Evolutionary conservation across 2,888 invertebrate genomes (phyloP), one percentile per base, ranked within the genome.

Genomic region (Polyploca ridens): DNA sequence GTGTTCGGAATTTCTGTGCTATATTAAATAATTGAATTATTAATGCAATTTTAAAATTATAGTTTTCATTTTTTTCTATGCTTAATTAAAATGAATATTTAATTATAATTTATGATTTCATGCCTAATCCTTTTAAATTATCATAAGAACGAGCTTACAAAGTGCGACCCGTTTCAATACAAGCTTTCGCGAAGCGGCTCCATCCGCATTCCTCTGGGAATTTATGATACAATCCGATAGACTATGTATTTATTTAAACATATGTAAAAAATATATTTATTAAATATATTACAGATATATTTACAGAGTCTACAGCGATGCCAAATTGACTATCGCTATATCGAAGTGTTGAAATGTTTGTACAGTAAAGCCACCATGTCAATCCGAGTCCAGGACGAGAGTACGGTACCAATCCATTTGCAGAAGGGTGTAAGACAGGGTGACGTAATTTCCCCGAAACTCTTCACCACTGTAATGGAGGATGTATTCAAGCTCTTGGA

Each of bases 51-150:
- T 19, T n/a, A 19, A 7, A 54, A 54, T 54, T 54, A 54, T 54
- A 54, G 16, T 19, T 49, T n/a, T 2, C 16, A 16, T 54, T 54
- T 19, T 10, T 54, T 54, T 54, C 10, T 10, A 19, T 54, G 3
- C 8, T 10, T 54, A 16, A 54, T 54, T 54, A 54, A 54, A 19
- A 54, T 54, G n/a, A 54, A 54, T n/a, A 54, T 54, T 54, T 54
- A 54, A 54, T 54, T 4, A 19, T 54, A 19, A 19, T 7, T 54
- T 54, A 19, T 54, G 19, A 7, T 16, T 16, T 54, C 46, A 46
- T 46, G n/a, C 7, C 16, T 14, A n/a, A 54, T 54, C 5, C 19
- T 19, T 3, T 16, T 10, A n/a, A 19, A 19, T 54, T 19, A 19
- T 54, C 54, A 19, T 19, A 19, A 54, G 16, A 54, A 19, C 7